Evolutionary conservation across 1,140 invertebrate genomes (phyloP).

Genomic region (Theocolax elegans): DNA sequence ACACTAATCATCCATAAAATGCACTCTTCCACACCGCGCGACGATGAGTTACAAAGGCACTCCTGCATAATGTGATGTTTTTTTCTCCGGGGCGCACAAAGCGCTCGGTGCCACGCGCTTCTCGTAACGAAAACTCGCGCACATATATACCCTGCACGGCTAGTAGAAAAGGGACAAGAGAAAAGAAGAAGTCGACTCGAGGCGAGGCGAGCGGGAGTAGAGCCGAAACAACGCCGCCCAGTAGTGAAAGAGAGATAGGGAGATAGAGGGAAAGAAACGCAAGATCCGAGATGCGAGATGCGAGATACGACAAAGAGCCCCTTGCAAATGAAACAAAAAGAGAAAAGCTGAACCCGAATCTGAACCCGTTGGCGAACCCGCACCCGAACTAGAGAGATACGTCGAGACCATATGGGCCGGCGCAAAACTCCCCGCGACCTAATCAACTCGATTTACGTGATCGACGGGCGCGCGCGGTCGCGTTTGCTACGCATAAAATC

Average conservation of each 20-base stretch:
- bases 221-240: no score
- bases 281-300: background rate
- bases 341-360: background rate
- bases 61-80: slow-evolving; percentile 23
- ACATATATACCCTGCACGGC: no score
- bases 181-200: no score
- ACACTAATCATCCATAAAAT: slow-evolving; percentile 39
- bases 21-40: background rate
- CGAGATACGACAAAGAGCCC: background rate
- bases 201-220: no score
- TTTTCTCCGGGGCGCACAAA: slow-evolving; percentile 3
- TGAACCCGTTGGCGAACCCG: no score
- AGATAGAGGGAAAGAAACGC: no score
- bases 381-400: no score
- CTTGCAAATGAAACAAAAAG: slow-evolving; percentile 1
- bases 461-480: slow-evolving; percentile 2
- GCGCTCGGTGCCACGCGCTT: background rate
- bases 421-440: slow-evolving; percentile 20
- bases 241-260: background rate
- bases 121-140: background rate
- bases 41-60: slow-evolving; percentile 6
- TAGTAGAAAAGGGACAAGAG: background rate
- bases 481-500: background rate
- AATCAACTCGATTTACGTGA: slow-evolving; percentile 31
- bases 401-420: slow-evolving; percentile 27